Conservation (phyloP, 1,140 invertebrate species). For the Papilio dardanus region DNA sequence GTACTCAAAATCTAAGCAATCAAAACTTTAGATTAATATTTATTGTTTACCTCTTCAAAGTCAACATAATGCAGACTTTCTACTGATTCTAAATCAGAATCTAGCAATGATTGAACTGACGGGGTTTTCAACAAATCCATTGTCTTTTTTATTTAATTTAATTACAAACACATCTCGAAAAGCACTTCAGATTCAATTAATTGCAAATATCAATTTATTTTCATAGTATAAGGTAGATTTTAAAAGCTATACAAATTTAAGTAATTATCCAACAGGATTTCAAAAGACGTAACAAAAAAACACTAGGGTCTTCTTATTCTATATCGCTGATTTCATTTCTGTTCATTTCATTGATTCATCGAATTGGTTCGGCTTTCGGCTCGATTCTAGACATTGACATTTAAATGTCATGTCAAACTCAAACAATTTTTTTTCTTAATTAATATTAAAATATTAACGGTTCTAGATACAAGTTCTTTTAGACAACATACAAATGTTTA, state of each 20-base stretch:
- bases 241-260: neutral
- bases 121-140: slow-evolving; percentile 84
- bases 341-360: no score
- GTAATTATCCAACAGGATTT: neutral
- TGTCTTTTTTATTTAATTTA: neutral
- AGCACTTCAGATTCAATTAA: neutral
- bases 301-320: no score
- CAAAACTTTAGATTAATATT: neutral
- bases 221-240: neutral
- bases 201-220: neutral
- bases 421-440: no score
- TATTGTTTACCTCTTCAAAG: slow-evolving; percentile 85
- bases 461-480: no score
- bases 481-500: no score
- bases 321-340: no score
- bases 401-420: no score
- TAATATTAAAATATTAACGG: no score
- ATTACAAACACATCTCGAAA: slow-evolving; percentile 8
- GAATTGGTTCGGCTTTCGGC: no score
- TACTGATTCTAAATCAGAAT: slow-evolving; percentile 86
- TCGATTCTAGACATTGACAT: no score
- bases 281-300: no score
- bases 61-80: slow-evolving; percentile 86
- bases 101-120: slow-evolving; percentile 83
- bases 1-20: slow-evolving; percentile 5